Evolutionary conservation across 1,140 invertebrate species (phyloP).

Genomic region (Drosophila kohkoa): DNA sequence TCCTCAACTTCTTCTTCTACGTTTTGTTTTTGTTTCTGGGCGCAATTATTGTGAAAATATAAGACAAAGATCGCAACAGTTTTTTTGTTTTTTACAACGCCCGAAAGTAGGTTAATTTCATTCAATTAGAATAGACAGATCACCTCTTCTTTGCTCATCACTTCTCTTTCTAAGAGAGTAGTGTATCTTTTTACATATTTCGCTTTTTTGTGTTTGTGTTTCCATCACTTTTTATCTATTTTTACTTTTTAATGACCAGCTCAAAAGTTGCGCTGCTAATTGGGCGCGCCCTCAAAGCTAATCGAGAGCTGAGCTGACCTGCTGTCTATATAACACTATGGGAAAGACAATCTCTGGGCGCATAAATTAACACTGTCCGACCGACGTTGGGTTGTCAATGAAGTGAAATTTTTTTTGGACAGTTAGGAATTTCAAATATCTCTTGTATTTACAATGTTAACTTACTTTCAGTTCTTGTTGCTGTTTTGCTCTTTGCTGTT

Average conservation of each 20-base stretch:
- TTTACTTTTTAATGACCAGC: constrained; percentile 56
- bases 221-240: constrained; percentile 6
- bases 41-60: constrained; percentile 67
- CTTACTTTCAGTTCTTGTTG: constrained; percentile 17
- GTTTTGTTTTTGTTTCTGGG: background rate
- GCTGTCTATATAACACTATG: constrained; percentile 30
- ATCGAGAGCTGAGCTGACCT: constrained; percentile 34
- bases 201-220: background rate
- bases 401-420: constrained; percentile 49
- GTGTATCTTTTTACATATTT: constrained; percentile 13
- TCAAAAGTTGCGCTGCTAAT: constrained; percentile 61
- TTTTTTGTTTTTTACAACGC: constrained; percentile 46
- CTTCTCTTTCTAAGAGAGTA: background rate
- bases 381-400: constrained; percentile 13
- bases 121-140: constrained; percentile 77
- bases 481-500: too few relatives aligned
- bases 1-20: background rate
- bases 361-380: constrained; percentile 61
- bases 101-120: constrained; percentile 76
- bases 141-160: constrained; percentile 6
- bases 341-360: constrained; percentile 54
- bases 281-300: constrained; percentile 57
- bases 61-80: constrained; percentile 47
- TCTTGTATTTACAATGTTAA: background rate
- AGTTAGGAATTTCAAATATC: constrained; percentile 24